Evolutionary conservation across 2,797 vertebrate species (phyloP).

Genomic region (Myioborus melanocephalus): DNA sequence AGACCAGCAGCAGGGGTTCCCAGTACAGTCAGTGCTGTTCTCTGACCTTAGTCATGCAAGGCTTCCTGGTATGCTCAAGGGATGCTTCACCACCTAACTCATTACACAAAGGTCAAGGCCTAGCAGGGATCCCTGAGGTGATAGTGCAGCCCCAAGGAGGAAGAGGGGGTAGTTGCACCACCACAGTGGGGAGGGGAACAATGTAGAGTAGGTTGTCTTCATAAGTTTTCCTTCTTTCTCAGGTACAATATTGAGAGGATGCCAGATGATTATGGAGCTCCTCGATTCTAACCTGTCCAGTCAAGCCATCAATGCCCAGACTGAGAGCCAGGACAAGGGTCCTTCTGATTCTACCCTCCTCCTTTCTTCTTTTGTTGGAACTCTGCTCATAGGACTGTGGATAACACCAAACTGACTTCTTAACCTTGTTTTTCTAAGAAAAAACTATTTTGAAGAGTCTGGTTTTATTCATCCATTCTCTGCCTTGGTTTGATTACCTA

Average conservation of each 20-base stretch:
- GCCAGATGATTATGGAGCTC: conserved; percentile 97
- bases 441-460: neutral
- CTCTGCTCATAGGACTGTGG: neutral
- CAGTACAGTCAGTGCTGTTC: neutral
- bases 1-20: neutral
- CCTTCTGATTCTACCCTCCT: neutral
- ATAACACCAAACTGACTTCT: neutral
- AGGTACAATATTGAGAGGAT: conserved; percentile 98
- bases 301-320: neutral
- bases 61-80: neutral
- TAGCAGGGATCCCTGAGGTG: neutral
- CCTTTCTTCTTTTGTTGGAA: neutral
- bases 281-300: conserved; percentile 81
- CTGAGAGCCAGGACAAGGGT: neutral
- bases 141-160: neutral
- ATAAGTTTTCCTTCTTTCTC: conserved; percentile 13
- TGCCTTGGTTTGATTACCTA: neutral
- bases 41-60: neutral
- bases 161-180: neutral
- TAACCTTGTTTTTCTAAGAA: neutral
- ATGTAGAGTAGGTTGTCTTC: neutral
- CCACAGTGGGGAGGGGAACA: neutral
- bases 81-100: neutral
- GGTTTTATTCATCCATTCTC: neutral
- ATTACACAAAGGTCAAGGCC: neutral